Evolutionary conservation across 1,140 invertebrate genomes (phyloP).

Genomic region (Agrypnia vestita): DNA sequence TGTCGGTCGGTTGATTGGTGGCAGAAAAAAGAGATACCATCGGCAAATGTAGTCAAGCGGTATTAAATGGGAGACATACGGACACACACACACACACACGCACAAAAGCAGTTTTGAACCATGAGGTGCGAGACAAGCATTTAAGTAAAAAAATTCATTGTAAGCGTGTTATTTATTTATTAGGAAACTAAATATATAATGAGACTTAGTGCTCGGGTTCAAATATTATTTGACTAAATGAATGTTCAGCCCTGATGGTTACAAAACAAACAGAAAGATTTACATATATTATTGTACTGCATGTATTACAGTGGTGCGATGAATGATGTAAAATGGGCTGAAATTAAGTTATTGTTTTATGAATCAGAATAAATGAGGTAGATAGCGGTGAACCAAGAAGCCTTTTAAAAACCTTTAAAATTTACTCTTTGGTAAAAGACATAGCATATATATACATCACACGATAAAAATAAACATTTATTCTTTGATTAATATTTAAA

Average conservation of each 20-base stretch:
- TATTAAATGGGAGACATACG: slow-evolving; percentile 40
- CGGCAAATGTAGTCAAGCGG: slow-evolving; percentile 49
- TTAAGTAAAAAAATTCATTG: not conserved
- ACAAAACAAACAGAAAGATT: slow-evolving; percentile 23
- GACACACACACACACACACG: slow-evolving; percentile 2
- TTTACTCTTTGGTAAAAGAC: not conserved
- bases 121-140: slow-evolving; percentile 1
- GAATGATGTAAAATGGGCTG: slow-evolving; percentile 28
- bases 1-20: slow-evolving; percentile 15
- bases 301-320: slow-evolving; percentile 20
- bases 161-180: not conserved
- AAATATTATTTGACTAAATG: not conserved
- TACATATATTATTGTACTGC: slow-evolving; percentile 24
- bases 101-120: slow-evolving; percentile 7
- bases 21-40: slow-evolving; percentile 45
- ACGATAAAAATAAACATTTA: no score
- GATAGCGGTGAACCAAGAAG: slow-evolving; percentile 3
- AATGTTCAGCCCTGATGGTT: not conserved
- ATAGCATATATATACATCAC: no score
- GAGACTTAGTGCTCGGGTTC: not conserved
- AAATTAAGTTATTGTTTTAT: slow-evolving; percentile 23
- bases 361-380: slow-evolving; percentile 33
- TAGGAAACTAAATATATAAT: not conserved
- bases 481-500: no score
- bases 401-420: slow-evolving; percentile 24